phyloP scores from a whole-genome alignment of 2,888 invertebrate genomes.

The Athripsodes cinereus region DNA sequence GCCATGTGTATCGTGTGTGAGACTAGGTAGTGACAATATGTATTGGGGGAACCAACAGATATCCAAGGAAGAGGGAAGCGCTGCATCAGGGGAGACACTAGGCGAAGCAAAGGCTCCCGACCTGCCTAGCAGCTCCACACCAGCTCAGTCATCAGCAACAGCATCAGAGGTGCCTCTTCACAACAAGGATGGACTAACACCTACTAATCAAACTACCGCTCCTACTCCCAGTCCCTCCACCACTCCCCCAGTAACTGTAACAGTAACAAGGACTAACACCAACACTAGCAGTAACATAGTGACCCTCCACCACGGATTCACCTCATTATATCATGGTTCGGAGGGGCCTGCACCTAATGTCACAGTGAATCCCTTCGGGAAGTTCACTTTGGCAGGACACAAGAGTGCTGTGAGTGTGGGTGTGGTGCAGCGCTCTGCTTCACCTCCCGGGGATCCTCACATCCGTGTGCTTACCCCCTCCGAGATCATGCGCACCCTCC shows the following conservation, averaged over 20 bases:
- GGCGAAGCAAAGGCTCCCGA: conserved; percentile 34
- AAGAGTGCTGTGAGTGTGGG: conserved; percentile 21
- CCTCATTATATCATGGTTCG: conserved; percentile 23
- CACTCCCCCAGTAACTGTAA: conserved; percentile 13
- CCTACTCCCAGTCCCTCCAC: conserved; percentile 26
- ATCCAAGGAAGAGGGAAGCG: conserved; percentile 44
- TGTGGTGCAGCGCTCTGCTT: conserved; percentile 36
- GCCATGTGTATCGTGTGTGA: conserved; percentile 6
- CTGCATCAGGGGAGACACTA: conserved; percentile 29
- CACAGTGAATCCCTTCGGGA: conserved; percentile 57
- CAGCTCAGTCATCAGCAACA: conserved; percentile 6
- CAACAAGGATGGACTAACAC: conserved; percentile 33
- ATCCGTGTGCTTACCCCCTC: conserved; percentile 84
- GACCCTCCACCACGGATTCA: conserved; percentile 28
- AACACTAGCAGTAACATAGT: conserved; percentile 27
- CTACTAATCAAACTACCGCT: conserved; percentile 34
- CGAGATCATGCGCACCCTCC: conserved; percentile 87
- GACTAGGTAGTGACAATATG: conserved; percentile 29
- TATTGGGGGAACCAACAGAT: conserved; percentile 45
- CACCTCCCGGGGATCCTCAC: conserved; percentile 65
- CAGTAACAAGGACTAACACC: conserved; percentile 28
- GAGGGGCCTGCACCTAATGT: conserved; percentile 61
- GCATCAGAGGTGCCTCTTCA: conserved; percentile 27
- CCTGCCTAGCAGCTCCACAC: conserved; percentile 5
- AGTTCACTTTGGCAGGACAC: conserved; percentile 30